These are phyloP conservation scores for Loxodonta africana DNA, from an alignment of 2,113 vertebrate genomes.

Conservation along the genomic window DNA sequence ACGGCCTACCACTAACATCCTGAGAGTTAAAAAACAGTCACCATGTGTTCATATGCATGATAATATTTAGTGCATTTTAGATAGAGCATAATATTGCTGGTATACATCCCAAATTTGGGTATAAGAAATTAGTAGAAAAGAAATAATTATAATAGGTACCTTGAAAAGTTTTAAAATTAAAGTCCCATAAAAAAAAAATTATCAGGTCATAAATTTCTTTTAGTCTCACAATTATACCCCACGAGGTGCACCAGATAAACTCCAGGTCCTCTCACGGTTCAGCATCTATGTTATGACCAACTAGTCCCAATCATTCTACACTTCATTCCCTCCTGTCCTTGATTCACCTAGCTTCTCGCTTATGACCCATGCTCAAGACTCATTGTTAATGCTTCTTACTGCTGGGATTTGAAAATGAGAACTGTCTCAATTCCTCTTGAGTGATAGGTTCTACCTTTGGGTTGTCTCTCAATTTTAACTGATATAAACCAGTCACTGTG, in stretches of 20 bases:
- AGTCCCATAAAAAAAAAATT: not conserved
- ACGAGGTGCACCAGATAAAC: not conserved
- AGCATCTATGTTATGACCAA: not conserved
- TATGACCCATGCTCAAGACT: not conserved
- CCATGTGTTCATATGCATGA: not conserved
- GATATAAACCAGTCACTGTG: not conserved
- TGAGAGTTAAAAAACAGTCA: not conserved
- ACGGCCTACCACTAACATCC: not conserved
- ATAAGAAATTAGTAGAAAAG: slow-evolving; percentile 22
- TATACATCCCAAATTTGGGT: not conserved
- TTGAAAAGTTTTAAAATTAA: not conserved
- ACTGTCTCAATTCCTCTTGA: not conserved
- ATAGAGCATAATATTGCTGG: not conserved
- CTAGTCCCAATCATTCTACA: not conserved
- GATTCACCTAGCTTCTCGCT: not conserved
- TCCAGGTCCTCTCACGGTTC: not conserved
- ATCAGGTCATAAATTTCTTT: not conserved
- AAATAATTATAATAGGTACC: not conserved
- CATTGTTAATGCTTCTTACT: not conserved
- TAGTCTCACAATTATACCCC: not conserved
- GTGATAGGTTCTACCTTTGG: not conserved
- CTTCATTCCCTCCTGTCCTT: not conserved
- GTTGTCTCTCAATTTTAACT: not conserved
- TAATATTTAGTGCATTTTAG: not conserved
- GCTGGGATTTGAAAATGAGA: not conserved